Conservation (phyloP, 1,140 invertebrate genomes). For the Euwallacea similis region DNA sequence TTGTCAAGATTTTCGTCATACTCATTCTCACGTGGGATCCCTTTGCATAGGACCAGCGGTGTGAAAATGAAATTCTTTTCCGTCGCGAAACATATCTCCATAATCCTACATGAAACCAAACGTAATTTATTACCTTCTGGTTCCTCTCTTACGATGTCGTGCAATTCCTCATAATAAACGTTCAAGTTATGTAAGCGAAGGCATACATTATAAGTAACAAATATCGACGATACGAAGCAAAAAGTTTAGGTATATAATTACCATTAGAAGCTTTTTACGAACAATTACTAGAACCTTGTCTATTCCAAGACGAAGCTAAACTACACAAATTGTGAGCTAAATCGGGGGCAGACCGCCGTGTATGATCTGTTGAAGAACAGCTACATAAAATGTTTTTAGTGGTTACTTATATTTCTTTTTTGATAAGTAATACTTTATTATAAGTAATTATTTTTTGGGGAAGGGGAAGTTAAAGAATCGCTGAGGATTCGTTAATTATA, state of each 20-base stretch:
- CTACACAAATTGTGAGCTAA: slow-evolving; percentile 43
- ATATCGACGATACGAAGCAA: slow-evolving; percentile 28
- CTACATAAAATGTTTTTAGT: slow-evolving; percentile 42
- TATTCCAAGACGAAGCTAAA: slow-evolving; percentile 17
- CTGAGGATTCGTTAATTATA: slow-evolving; percentile 20
- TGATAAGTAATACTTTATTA: slow-evolving; percentile 24
- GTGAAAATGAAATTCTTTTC: too few relatives aligned
- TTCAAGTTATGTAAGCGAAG: background rate
- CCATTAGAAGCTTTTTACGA: slow-evolving; percentile 41
- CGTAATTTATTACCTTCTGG: too few relatives aligned
- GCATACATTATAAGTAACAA: background rate
- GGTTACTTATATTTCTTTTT: slow-evolving; percentile 3
- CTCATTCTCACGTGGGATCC: too few relatives aligned
- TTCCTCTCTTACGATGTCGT: too few relatives aligned
- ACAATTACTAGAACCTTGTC: slow-evolving; percentile 41
- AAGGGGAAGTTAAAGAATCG: slow-evolving; percentile 27
- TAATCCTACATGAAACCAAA: too few relatives aligned
- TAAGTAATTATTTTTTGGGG: slow-evolving; percentile 7
- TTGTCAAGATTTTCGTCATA: too few relatives aligned
- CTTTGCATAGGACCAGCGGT: too few relatives aligned
- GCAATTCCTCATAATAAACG: background rate
- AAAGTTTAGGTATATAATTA: slow-evolving; percentile 39
- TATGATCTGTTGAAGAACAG: slow-evolving; percentile 35
- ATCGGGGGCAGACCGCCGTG: slow-evolving; percentile 39
- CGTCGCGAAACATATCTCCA: too few relatives aligned